Percentiles rank a stretch among this genome's conserved stretches.
phyloP scores from a whole-genome alignment of 2,113 vertebrate species.

The Hippolais icterina region DNA sequence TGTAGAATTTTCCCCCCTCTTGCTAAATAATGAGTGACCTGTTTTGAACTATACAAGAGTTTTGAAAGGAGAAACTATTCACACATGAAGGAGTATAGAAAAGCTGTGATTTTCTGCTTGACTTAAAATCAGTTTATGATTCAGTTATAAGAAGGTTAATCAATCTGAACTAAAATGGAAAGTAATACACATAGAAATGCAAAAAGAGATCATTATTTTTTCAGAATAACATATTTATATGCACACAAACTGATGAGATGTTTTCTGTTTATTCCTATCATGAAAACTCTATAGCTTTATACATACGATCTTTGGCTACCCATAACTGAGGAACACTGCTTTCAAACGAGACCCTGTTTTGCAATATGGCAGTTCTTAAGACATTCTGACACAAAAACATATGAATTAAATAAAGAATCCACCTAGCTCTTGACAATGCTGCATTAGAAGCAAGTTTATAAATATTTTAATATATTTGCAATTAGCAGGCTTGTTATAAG shows the following conservation, averaged over 20 bases:
- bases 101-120: slow-evolving; percentile 79
- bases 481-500: slow-evolving; percentile 21
- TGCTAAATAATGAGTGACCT: slow-evolving; percentile 74
- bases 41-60: slow-evolving; percentile 70
- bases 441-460: not conserved
- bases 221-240: slow-evolving; percentile 33
- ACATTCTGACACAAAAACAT: slow-evolving; percentile 5
- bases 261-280: slow-evolving; percentile 26
- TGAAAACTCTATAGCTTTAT: slow-evolving; percentile 16
- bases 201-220: slow-evolving; percentile 44
- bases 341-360: not conserved
- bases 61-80: slow-evolving; percentile 76
- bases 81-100: slow-evolving; percentile 68
- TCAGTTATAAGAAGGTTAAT: slow-evolving; percentile 72
- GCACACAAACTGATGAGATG: not conserved
- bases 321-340: not conserved
- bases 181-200: slow-evolving; percentile 56
- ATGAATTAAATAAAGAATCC: not conserved
- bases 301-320: not conserved
- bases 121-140: slow-evolving; percentile 71
- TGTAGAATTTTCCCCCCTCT: slow-evolving; percentile 51
- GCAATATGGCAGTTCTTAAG: slow-evolving; percentile 19
- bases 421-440: not conserved
- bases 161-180: slow-evolving; percentile 69
- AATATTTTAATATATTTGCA: slow-evolving; percentile 1